phyloP scores from a whole-genome alignment of 2,888 invertebrate genomes.

The Tiliacea aurago region DNA sequence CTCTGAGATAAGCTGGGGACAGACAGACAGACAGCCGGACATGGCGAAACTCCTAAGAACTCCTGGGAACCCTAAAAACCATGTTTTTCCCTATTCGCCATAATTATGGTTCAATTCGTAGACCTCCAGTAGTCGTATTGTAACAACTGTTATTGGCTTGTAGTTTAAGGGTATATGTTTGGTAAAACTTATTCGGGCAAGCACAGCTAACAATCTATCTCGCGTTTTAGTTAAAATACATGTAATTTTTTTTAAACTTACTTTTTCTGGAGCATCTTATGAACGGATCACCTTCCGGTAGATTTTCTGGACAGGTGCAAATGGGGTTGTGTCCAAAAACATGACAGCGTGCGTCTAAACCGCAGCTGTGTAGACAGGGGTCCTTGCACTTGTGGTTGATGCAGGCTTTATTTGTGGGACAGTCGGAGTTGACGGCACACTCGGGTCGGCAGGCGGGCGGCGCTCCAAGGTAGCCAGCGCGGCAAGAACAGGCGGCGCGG shows the following conservation, averaged over 20 bases:
- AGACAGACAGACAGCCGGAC: too few species aligned
- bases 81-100: neutral
- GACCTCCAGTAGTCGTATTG: neutral
- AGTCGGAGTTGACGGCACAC: slow-evolving; percentile 94
- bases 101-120: neutral
- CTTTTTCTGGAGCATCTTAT: slow-evolving; percentile 91
- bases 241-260: slow-evolving; percentile 68
- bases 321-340: slow-evolving; percentile 95
- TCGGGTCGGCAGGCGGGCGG: slow-evolving; percentile 95
- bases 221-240: neutral
- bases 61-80: too few species aligned
- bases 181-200: neutral
- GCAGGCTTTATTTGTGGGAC: slow-evolving; percentile 93
- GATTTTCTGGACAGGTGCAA: slow-evolving; percentile 92
- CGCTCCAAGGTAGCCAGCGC: slow-evolving; percentile 92
- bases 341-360: slow-evolving; percentile 94
- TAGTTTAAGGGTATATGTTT: neutral
- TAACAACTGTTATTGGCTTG: neutral
- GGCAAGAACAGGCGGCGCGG: slow-evolving; percentile 94
- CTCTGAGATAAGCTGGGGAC: too few species aligned
- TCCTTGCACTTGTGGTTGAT: slow-evolving; percentile 94
- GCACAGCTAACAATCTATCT: neutral
- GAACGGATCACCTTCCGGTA: slow-evolving; percentile 94
- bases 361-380: slow-evolving; percentile 94
- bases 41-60: too few species aligned